Evolutionary conservation across 1,140 invertebrate species (phyloP), one percentile per base, ranked within the genome.

Genomic region (Leucophenga varia): DNA sequence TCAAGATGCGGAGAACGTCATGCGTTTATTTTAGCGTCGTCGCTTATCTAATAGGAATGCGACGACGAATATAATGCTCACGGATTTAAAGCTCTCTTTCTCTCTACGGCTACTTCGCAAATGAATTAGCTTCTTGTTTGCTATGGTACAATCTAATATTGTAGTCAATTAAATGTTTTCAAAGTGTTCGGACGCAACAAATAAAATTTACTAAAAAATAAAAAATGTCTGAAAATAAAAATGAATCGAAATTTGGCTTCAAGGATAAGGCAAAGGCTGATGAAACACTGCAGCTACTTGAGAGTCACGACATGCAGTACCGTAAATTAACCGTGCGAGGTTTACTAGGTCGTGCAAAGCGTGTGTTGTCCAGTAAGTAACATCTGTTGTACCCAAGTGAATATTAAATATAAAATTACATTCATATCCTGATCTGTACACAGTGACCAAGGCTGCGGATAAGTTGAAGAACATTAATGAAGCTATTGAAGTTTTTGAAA

Each of bases 401-500:
- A n/a, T n/a, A n/a, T n/a, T n/a, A n/a, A n/a, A n/a, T n/a, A n/a
- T 3, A 2, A 3, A 32, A 32, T 10, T 4, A 32, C 3, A 32
- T n/a, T 2, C 31, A 32, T 32, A 32, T 32, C 14, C 12, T 32
- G 31, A n/a, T 14, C 1, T 16, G 2, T 9, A n/a, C 13, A 5
- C 59, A 86, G 84, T 85, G 72, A 86, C 84, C 43, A 86, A 86
- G 65, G 82, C 83, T 18, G 82, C 82, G 60, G 83, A 85, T 5
- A 86, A 86, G 70, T 72, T 84, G 17, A 83, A 83, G 69, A 85
- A 86, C 43, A 86, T 86, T 47, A 83, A 83, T 57, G 82, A 83
- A 58, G 84, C 84, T 3, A 81, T 86, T 61, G 78, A 77, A 42
- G 79, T 84, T 21, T 86, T 85, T 57, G 84, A 85, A 59, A 76